Conservation (phyloP, 2,797 vertebrate genomes). For the Phylloscopus collybita region DNA sequence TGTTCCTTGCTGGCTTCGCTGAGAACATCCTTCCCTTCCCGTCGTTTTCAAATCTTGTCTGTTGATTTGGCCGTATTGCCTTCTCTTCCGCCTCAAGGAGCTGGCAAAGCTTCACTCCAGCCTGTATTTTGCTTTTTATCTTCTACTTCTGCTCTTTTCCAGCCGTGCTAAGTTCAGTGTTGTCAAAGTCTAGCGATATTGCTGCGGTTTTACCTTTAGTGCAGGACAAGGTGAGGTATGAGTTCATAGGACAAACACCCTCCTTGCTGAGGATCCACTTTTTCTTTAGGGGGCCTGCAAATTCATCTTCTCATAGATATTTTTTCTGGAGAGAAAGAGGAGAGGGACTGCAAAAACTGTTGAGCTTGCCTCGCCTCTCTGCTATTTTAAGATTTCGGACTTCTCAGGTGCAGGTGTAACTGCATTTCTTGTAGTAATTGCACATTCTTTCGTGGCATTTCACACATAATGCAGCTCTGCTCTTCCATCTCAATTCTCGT, state of each 20-base stretch:
- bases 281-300: not conserved
- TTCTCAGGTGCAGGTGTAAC: not conserved
- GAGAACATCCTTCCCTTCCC: not conserved
- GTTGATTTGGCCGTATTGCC: not conserved
- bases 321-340: not conserved
- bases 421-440: not conserved
- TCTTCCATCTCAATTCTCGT: not conserved
- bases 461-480: not conserved
- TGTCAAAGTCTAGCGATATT: not conserved
- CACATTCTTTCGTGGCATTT: not conserved
- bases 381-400: not conserved
- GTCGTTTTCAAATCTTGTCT: not conserved
- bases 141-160: not conserved
- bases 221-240: accelerated
- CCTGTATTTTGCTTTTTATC: not conserved
- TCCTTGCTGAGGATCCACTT: not conserved
- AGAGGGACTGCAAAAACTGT: not conserved
- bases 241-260: not conserved
- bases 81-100: not conserved
- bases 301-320: not conserved
- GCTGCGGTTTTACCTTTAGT: not conserved
- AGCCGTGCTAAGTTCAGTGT: not conserved
- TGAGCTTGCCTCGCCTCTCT: not conserved
- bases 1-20: not conserved
- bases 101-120: not conserved